Evolutionary conservation across 2,113 vertebrate species (phyloP).

Genomic region (Gallinago undulata): DNA sequence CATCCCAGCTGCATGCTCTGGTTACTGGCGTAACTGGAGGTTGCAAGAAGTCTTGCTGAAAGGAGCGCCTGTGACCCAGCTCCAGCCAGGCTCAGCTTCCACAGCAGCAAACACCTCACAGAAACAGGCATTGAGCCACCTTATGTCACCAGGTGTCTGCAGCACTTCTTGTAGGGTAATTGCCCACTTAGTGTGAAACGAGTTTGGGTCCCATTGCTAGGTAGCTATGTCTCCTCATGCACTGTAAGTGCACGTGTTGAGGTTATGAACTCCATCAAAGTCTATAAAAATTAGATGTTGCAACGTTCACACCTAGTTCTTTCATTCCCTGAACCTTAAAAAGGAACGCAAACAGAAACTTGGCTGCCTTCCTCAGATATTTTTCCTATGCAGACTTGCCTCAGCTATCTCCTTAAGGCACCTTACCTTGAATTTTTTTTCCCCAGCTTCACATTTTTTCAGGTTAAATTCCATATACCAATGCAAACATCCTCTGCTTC

Average conservation of each 20-base stretch:
- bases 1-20: not conserved
- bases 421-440: not conserved
- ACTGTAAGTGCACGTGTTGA: not conserved
- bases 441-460: not conserved
- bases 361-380: not conserved
- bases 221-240: not conserved
- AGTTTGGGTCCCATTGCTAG: not conserved
- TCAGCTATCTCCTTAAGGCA: not conserved
- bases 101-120: fast-evolving
- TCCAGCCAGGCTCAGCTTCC: not conserved
- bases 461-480: not conserved
- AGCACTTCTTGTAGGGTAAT: not conserved
- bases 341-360: conserved; percentile 36
- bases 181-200: not conserved
- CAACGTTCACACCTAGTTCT: not conserved
- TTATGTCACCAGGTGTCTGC: not conserved
- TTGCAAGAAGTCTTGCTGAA: not conserved
- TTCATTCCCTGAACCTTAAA: conserved; percentile 17
- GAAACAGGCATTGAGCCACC: not conserved
- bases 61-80: not conserved
- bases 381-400: not conserved
- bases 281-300: conserved; percentile 7
- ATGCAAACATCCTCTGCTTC: not conserved
- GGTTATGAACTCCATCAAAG: conserved; percentile 20
- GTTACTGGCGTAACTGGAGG: not conserved